Percentiles rank a stretch among this genome's conserved stretches.
Evolutionary conservation across 2,113 vertebrate genomes (phyloP).

Genomic region (Pseudopipra pipra): DNA sequence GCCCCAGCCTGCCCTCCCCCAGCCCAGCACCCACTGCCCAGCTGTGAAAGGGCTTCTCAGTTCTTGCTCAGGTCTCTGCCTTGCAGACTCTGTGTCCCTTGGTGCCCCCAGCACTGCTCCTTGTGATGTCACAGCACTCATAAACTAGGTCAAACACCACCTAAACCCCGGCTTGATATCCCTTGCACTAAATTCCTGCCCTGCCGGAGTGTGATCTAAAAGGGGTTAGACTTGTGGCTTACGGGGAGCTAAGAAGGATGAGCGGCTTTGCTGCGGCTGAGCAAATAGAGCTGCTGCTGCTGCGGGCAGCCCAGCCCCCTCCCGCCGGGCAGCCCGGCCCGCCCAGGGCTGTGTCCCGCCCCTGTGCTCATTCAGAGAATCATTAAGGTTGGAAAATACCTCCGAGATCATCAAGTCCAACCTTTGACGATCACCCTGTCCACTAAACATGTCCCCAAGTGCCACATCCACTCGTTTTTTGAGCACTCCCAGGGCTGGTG

Average conservation of each 20-base stretch:
- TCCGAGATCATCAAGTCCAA: neutral
- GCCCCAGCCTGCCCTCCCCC: neutral
- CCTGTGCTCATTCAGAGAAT: neutral
- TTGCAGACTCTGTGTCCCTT: neutral
- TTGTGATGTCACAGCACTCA: neutral
- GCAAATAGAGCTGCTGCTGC: neutral
- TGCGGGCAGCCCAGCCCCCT: neutral
- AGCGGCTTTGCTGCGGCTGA: neutral
- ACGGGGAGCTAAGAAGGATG: neutral
- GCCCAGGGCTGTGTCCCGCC: neutral
- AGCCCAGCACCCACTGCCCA: neutral
- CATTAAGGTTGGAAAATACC: neutral
- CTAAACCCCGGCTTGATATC: neutral
- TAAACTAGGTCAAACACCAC: neutral
- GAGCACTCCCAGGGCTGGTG: neutral
- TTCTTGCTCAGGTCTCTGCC: neutral
- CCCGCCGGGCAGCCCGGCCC: neutral
- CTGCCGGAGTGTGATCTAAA: neutral
- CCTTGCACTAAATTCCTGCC: neutral
- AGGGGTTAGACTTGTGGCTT: neutral
- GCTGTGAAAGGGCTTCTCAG: neutral
- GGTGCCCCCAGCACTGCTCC: neutral
- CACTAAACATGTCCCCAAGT: accelerated
- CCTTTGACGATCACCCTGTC: neutral
- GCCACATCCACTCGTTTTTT: neutral